These are phyloP conservation scores for Leptinotarsa defecta DNA, from an alignment of 1,140 invertebrate species.

Conservation along the genomic window DNA sequence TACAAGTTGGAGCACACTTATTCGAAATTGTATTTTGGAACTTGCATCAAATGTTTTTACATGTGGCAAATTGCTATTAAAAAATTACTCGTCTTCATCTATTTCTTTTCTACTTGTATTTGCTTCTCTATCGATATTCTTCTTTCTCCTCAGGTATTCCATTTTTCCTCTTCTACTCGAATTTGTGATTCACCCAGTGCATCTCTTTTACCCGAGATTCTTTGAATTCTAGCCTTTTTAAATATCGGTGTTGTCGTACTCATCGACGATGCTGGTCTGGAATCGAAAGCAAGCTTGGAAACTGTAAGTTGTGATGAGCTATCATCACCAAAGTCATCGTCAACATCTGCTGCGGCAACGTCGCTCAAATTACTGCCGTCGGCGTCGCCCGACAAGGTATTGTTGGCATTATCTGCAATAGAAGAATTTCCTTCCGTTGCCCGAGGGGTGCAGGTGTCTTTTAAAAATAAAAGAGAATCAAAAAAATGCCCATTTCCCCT, in stretches of 20 bases:
- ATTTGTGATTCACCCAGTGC: constrained; percentile 1
- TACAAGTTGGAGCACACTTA: too few species aligned
- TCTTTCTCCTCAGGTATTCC: constrained; percentile 19
- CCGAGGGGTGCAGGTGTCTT: too few species aligned
- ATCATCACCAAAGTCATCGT: constrained; percentile 14
- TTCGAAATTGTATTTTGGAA: too few species aligned
- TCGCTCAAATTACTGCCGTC: background rate
- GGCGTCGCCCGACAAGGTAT: too few species aligned
- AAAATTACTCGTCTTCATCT: constrained; percentile 20
- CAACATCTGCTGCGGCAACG: background rate
- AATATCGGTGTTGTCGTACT: constrained; percentile 1
- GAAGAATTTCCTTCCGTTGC: too few species aligned
- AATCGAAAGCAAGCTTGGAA: background rate
- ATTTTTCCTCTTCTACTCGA: constrained; percentile 16
- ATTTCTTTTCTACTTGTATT: background rate
- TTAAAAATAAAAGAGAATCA: too few species aligned
- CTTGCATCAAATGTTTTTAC: background rate
- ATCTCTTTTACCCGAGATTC: background rate
- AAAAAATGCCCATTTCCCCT: too few species aligned
- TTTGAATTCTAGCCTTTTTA: background rate
- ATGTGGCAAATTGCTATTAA: constrained; percentile 21
- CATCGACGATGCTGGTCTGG: too few species aligned
- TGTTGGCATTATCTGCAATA: too few species aligned
- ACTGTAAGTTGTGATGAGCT: constrained; percentile 11
- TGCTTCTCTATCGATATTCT: background rate